Base-by-base conservation (phyloP, 2,888 invertebrate genomes). In the Melanostoma scalare region DNA sequence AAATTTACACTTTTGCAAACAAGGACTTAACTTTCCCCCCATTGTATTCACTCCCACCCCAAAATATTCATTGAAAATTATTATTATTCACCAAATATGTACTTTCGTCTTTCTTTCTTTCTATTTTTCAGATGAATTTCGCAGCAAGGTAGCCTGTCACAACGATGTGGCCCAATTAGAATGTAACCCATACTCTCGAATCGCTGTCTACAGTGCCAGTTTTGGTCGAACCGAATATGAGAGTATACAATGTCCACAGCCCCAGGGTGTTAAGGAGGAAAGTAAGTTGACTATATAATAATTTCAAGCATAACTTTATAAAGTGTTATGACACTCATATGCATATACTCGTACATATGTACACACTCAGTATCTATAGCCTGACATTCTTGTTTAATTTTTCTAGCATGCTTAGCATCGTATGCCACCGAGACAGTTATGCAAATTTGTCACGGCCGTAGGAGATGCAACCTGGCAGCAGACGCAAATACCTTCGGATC, bases 191-290 rank as follows among this genome's bases (percentile, higher is more conserved):
- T 95, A 96, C 90, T 95, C 95, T 3, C 94, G 98, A 88, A 95
- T 99, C 53, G 98, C 97, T 60, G 95, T 99, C 88, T 98, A 96
- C 92, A 97, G 97, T 56, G 98, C 98, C 55, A 96, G 96, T 91
- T 98, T 96, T 90, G 98, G 98, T n/a, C 94, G 98, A 85, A 96
- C 97, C 0, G 95, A 96, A 89, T 96, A 96, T 89, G 97, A 97
- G 90, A 97, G 96, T 87, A 94, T 96, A 87, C 96, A 96, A 89
- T 97, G 97, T 90, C 96, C 96, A 0, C 97, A 97, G 89, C 96
- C 96, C 0, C 94, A 95, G 89, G 96, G 96, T 65, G 96, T 96
- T 89, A 94, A 95, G 85, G 97, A 97, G 91, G 96, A 97, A 92
- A 96, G 97, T 97, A 91, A 95, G 96, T 94, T 55, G 65, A 69